A percentile compares a stretch with the other conserved stretches of the same genome.
phyloP scores from a whole-genome alignment of 2,113 vertebrate genomes.

The Halichoeres trimaculatus region DNA sequence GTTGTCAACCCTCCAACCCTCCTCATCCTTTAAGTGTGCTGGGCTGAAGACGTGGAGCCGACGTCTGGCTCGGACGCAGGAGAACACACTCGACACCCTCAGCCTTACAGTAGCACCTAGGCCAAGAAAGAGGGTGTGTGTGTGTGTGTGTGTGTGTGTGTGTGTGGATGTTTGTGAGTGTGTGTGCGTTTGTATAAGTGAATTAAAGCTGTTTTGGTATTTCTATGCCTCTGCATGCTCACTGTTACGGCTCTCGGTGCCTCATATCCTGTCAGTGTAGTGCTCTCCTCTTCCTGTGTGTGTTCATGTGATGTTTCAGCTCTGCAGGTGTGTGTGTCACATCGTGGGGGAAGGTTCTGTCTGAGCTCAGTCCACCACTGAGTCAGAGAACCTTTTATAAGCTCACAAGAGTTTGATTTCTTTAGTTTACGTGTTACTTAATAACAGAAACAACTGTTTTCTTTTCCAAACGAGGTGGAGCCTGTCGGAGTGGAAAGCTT shows the following conservation, averaged over 20 bases:
- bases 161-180: not conserved
- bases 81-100: slow-evolving; percentile 4
- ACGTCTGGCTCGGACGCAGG: slow-evolving; percentile 15
- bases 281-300: slow-evolving; percentile 26
- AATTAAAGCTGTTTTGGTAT: slow-evolving; percentile 30
- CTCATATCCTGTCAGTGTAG: slow-evolving; percentile 37
- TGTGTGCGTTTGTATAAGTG: not conserved
- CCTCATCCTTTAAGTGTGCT: not conserved
- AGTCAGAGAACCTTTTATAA: not conserved
- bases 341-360: not conserved
- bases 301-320: not conserved
- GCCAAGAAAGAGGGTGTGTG: slow-evolving; percentile 14
- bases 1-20: not conserved
- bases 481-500: not conserved
- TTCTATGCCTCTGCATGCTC: slow-evolving; percentile 54
- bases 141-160: not conserved
- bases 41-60: not conserved
- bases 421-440: not conserved
- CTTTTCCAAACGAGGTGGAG: not conserved
- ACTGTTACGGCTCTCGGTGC: slow-evolving; percentile 25
- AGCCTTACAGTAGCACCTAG: slow-evolving; percentile 28
- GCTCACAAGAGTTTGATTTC: not conserved
- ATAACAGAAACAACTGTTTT: not conserved
- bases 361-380: not conserved
- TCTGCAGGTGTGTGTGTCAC: slow-evolving; percentile 8